Evolutionary conservation across 2,797 vertebrate species (phyloP).

Genomic region (Anabacerthia variegaticeps): DNA sequence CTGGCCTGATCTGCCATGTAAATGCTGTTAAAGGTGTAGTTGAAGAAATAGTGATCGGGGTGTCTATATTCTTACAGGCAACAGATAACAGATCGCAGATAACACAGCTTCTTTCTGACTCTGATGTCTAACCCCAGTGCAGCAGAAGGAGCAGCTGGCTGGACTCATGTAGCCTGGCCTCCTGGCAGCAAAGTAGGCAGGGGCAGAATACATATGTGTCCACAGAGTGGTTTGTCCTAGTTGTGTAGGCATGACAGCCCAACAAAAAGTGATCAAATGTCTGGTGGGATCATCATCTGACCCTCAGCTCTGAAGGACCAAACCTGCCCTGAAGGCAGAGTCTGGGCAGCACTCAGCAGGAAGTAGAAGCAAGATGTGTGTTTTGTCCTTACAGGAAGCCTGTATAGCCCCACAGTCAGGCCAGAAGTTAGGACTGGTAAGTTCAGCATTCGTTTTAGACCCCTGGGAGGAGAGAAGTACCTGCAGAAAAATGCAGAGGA

Average conservation of each 20-base stretch:
- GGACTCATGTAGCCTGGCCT: rapidly evolving
- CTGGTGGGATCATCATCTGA: not conserved
- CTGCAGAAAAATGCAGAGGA: not conserved
- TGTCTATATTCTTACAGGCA: not conserved
- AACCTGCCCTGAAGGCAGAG: not conserved
- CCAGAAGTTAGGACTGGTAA: not conserved
- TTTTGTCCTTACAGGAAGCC: not conserved
- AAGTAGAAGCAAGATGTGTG: not conserved
- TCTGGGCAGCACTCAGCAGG: not conserved
- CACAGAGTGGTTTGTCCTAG: not conserved
- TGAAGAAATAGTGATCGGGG: not conserved
- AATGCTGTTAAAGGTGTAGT: not conserved
- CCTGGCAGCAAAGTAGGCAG: not conserved
- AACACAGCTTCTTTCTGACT: not conserved
- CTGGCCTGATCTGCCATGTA: not conserved
- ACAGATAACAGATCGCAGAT: not conserved
- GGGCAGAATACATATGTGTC: rapidly evolving
- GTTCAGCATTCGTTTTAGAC: not conserved
- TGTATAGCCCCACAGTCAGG: not conserved
- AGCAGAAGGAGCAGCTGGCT: not conserved
- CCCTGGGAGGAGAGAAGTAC: not conserved
- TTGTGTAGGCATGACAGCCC: not conserved
- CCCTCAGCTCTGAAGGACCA: not conserved
- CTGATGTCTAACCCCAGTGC: not conserved
- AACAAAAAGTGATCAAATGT: rapidly evolving